A percentile compares a stretch with the other conserved stretches of the same genome.
Evolutionary conservation across 2,113 vertebrate genomes (phyloP).

Genomic region (Serranochromis macrocephalus): DNA sequence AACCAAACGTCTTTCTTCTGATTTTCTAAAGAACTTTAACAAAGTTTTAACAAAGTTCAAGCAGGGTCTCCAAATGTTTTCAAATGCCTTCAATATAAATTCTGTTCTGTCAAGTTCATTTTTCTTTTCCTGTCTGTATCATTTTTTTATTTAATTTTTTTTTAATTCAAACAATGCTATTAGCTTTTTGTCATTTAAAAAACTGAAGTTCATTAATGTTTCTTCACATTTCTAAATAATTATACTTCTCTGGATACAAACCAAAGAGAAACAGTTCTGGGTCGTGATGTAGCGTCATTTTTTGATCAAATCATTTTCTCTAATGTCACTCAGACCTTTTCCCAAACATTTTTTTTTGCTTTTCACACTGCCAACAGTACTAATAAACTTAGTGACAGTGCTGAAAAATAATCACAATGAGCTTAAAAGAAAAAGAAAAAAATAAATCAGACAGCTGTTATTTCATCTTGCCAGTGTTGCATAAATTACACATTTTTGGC

Average conservation of each 20-base stretch:
- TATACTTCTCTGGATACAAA: not conserved
- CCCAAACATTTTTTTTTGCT: not conserved
- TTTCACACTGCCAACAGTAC: not conserved
- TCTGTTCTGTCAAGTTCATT: not conserved
- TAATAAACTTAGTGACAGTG: not conserved
- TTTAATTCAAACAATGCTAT: not conserved
- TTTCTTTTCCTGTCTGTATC: not conserved
- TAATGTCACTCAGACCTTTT: not conserved
- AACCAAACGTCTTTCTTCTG: not conserved
- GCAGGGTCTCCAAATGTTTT: not conserved
- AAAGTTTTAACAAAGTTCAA: not conserved
- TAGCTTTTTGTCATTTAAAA: not conserved
- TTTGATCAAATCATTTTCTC: not conserved
- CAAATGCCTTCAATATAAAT: not conserved
- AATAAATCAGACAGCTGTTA: not conserved
- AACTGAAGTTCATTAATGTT: not conserved
- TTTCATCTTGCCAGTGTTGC: not conserved
- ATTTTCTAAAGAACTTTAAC: not conserved
- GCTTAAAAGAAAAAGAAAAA: fast-evolving
- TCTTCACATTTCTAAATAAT: not conserved
- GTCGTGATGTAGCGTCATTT: not conserved
- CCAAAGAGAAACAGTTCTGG: not conserved
- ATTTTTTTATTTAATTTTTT: not conserved
- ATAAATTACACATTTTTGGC: not conserved
- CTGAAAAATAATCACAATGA: not conserved